phyloP scores from a whole-genome alignment of 1,140 invertebrate genomes.

The Pseudachorutes palmiensis region DNA sequence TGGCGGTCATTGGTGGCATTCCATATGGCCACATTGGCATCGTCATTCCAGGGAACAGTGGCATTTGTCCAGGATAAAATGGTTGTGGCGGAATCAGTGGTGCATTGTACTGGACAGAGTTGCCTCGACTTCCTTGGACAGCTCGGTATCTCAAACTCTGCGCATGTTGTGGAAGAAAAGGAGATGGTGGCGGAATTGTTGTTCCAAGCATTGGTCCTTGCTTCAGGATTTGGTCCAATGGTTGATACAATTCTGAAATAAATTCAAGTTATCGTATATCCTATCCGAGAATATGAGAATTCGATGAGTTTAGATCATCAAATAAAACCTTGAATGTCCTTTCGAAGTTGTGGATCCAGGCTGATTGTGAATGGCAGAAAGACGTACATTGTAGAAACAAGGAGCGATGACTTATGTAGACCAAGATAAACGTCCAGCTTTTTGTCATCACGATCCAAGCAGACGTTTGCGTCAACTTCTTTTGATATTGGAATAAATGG shows the following conservation, averaged over 20 bases:
- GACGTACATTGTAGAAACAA: constrained; percentile 80
- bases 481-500: constrained; percentile 72
- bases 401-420: constrained; percentile 69
- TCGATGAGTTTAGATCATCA: not conserved
- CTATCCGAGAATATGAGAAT: not conserved
- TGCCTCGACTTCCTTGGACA: constrained; percentile 8
- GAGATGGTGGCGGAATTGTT: constrained; percentile 6
- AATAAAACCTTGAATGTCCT: constrained; percentile 77
- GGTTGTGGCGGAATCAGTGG: not conserved
- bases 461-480: constrained; percentile 78
- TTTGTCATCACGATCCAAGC: constrained; percentile 84
- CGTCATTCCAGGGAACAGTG: not conserved
- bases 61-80: not conserved
- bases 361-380: constrained; percentile 95
- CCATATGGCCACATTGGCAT: not conserved
- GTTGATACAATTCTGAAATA: constrained; percentile 35
- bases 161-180: constrained; percentile 8
- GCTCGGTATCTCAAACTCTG: not conserved
- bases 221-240: constrained; percentile 34
- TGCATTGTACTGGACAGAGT: constrained; percentile 4
- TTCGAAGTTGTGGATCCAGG: constrained; percentile 89
- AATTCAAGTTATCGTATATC: not conserved
- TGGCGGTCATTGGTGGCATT: not conserved
- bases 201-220: constrained; percentile 18
- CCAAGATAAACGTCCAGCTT: constrained; percentile 89